Evolutionary conservation across 2,888 invertebrate species (phyloP).

Genomic region (Stomorhina lunata): DNA sequence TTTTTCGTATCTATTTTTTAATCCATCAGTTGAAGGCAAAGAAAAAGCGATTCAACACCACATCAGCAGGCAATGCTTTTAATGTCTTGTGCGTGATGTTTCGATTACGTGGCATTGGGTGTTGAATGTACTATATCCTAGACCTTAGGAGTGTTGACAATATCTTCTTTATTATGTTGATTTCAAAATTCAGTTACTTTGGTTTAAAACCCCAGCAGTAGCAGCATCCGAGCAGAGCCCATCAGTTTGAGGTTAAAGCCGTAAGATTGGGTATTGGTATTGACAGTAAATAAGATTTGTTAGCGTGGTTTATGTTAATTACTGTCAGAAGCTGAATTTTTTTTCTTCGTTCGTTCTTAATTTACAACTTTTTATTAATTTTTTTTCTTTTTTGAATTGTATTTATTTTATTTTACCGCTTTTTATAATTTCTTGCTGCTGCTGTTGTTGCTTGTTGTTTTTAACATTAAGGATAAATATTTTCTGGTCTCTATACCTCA

Average conservation of each 20-base stretch:
- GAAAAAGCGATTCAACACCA: slow-evolving; percentile 14
- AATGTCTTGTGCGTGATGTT: slow-evolving; percentile 27
- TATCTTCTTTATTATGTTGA: slow-evolving; percentile 60
- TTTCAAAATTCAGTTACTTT: slow-evolving; percentile 40
- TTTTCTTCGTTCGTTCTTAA: slow-evolving; percentile 34
- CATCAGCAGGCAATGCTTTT: slow-evolving; percentile 35
- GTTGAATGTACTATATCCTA: no score
- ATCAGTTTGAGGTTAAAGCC: no score
- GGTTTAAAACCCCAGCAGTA: background rate
- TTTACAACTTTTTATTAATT: slow-evolving; percentile 45
- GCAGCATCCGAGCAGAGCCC: background rate
- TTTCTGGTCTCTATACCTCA: background rate
- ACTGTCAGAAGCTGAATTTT: slow-evolving; percentile 67
- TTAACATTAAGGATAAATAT: no score
- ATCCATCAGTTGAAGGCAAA: slow-evolving; percentile 30
- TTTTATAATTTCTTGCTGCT: slow-evolving; percentile 37
- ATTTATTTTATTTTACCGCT: slow-evolving; percentile 46
- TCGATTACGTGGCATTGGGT: background rate
- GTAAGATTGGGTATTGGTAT: slow-evolving; percentile 57
- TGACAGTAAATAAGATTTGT: slow-evolving; percentile 69
- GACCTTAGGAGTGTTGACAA: slow-evolving; percentile 50
- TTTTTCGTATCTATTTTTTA: slow-evolving; percentile 35
- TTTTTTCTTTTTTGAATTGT: slow-evolving; percentile 34
- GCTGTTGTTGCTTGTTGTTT: slow-evolving; percentile 1
- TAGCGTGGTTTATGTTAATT: slow-evolving; percentile 71